Evolutionary conservation across 2,797 vertebrate species (phyloP).

Genomic region (Tauraco hartlaubi): DNA sequence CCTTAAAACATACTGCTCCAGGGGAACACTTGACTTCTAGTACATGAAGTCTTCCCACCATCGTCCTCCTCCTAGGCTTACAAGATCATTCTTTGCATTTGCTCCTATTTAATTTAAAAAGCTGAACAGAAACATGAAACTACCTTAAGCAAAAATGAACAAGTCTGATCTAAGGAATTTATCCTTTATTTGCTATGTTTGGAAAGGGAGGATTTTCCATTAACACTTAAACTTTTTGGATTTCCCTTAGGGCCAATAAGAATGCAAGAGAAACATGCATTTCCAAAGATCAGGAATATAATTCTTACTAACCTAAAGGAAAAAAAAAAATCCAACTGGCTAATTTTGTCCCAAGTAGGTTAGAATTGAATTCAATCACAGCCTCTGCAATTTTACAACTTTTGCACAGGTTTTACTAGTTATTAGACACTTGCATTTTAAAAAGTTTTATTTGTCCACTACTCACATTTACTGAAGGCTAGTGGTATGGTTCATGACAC

Average conservation of each 20-base stretch:
- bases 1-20: constrained; percentile 39
- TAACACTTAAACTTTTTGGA: constrained; percentile 18
- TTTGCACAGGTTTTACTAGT: not conserved
- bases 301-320: not conserved
- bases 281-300: constrained; percentile 35
- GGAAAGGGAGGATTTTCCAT: not conserved
- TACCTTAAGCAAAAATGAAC: constrained; percentile 31
- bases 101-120: constrained; percentile 27
- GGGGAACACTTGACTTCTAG: constrained; percentile 17
- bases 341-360: not conserved
- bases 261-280: not conserved
- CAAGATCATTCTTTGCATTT: not conserved
- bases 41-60: not conserved
- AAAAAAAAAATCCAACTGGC: not conserved
- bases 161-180: constrained; percentile 19
- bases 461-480: not conserved
- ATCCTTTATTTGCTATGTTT: constrained; percentile 3
- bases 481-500: not conserved
- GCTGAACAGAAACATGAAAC: constrained; percentile 38
- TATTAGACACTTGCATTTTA: not conserved
- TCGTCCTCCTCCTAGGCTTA: not conserved
- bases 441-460: not conserved
- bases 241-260: not conserved
- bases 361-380: not conserved
- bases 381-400: not conserved